These are phyloP conservation scores for Nasonovia ribisnigri DNA, from an alignment of 2,888 invertebrate species.

Conservation along the genomic window DNA sequence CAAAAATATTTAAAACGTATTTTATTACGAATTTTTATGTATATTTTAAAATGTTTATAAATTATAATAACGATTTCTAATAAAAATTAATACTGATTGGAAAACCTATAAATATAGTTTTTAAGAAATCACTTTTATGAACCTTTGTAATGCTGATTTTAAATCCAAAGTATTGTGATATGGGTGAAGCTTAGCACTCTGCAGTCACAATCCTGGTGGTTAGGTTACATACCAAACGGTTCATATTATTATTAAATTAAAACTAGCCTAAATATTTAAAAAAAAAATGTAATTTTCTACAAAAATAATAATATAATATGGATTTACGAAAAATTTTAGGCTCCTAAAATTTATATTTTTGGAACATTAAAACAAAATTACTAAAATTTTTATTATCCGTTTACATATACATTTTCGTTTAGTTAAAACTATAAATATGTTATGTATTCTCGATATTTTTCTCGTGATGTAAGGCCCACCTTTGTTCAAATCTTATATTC, in stretches of 20 bases:
- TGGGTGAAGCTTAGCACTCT: background rate
- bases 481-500: background rate
- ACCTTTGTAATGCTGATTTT: background rate
- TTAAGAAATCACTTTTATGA: background rate
- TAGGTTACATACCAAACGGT: background rate
- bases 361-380: background rate
- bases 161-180: background rate
- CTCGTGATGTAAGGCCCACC: background rate
- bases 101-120: background rate
- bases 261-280: background rate
- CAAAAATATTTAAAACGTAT: background rate
- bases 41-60: background rate
- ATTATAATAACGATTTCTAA: background rate
- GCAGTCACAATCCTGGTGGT: background rate
- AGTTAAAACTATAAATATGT: background rate
- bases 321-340: background rate
- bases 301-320: background rate
- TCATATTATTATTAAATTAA: background rate
- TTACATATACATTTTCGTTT: background rate
- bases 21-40: too few relatives aligned
- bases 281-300: background rate
- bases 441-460: background rate
- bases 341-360: background rate
- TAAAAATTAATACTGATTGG: background rate
- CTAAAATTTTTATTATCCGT: background rate